Evolutionary conservation across 1,140 invertebrate species (phyloP), one percentile per base, ranked within the genome.

Genomic region (Dinothrombium tinctorium): DNA sequence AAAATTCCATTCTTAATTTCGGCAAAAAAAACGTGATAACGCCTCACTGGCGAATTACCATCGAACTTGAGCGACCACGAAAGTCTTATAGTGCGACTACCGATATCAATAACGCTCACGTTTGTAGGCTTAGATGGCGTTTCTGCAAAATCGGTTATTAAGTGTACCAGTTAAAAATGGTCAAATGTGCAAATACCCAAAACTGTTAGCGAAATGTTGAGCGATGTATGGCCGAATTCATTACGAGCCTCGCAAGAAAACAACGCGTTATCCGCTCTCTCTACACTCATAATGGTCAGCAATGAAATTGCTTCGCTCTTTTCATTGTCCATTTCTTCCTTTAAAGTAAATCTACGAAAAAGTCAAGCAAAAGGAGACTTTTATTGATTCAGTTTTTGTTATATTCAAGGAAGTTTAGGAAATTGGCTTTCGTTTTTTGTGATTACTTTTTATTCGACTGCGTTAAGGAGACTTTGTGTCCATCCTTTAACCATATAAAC

Each of bases 11-110:
- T 21, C 12, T 7, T 20, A 7, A 15, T n/a, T 37, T 11, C 4
- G 11, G 12, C 35, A 37, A 20, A 37, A 23, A 37, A 6, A 7
- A 37, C n/a, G 8, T 15, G 22, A 39, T 21, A 39, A 4, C 22
- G 26, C n/a, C 28, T 39, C 12, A 39, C 28, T 1, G 21, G 11
- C 20, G 24, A 28, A 39, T 39, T 39, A 26, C 37, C 37, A 39
- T 39, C 26, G 28, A 39, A 39, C 11, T 14, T 11, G 14, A 29
- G 9, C 37, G n/a, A 11, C 37, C 37, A 39, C n/a, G 19, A 11
- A 15, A 39, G 15, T 7, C 11, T 21, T n/a, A 39, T 29, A n/a
- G 22, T n/a, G 17, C 37, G 1, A 26, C 24, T 28, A 4, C 15
- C 8, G 6, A 39, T 7, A 19, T 39, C 28, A 4, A 11, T 11